These are phyloP conservation scores for Zoanthus sansibaricus DNA, from an alignment of 92 coral and sea anemone species.

Conservation along the genomic window DNA sequence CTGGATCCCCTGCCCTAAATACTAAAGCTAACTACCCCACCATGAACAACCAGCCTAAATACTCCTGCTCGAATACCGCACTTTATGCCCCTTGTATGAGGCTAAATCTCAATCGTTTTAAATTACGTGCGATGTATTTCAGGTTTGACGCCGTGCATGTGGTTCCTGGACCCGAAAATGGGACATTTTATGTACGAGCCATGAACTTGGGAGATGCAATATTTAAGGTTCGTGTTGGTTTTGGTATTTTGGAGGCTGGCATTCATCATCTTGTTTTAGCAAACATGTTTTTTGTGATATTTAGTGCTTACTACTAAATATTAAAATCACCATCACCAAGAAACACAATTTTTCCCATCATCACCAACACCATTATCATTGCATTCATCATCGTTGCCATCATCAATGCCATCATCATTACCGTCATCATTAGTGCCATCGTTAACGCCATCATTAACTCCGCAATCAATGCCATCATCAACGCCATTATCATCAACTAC, in stretches of 20 bases:
- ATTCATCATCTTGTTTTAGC: no score
- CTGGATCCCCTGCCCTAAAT: no score
- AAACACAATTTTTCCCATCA: not conserved
- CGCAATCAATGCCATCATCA: not conserved
- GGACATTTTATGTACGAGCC: slow-evolving; percentile 89
- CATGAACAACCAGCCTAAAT: no score
- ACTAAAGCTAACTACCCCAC: no score
- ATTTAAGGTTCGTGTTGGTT: slow-evolving; percentile 66
- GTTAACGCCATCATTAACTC: no score
- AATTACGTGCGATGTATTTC: not conserved
- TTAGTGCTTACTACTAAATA: no score
- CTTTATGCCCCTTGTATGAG: no score
- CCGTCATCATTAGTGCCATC: not conserved
- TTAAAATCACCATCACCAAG: no score
- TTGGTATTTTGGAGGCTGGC: no score
- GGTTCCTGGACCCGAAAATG: slow-evolving; percentile 95
- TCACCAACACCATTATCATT: not conserved
- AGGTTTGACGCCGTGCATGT: slow-evolving; percentile 98
- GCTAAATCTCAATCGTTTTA: not conserved
- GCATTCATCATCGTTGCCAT: not conserved
- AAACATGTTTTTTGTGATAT: no score
- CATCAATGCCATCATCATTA: no score
- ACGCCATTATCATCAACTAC: not conserved
- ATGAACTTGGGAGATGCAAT: slow-evolving; percentile 94
- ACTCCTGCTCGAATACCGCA: no score